These are phyloP conservation scores for Gnatocerus cornutus DNA, from an alignment of 2,888 invertebrate species.

Conservation along the genomic window DNA sequence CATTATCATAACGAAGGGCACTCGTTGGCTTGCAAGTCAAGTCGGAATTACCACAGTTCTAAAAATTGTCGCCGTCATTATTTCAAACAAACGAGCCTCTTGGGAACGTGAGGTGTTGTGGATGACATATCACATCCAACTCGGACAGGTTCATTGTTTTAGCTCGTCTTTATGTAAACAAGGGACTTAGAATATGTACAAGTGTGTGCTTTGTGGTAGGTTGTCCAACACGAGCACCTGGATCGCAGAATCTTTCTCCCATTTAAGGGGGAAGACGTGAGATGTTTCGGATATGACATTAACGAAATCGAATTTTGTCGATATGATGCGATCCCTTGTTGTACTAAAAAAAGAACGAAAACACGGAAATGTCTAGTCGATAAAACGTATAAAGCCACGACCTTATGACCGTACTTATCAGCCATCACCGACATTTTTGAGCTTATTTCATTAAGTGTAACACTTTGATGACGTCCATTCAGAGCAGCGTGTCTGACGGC, in stretches of 20 bases:
- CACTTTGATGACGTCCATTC: slow-evolving; percentile 37
- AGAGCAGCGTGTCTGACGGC: slow-evolving; percentile 18
- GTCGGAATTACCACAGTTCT: slow-evolving; percentile 33
- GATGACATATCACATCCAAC: slow-evolving; percentile 48
- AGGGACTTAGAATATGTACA: slow-evolving; percentile 17
- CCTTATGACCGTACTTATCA: slow-evolving; percentile 45
- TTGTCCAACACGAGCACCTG: slow-evolving; percentile 18
- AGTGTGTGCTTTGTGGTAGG: slow-evolving; percentile 26
- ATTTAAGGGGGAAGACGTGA: slow-evolving; percentile 13
- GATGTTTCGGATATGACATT: slow-evolving; percentile 18
- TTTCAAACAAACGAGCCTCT: slow-evolving; percentile 46
- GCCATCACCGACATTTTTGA: slow-evolving; percentile 37
- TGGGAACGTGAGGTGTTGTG: slow-evolving; percentile 46
- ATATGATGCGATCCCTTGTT: slow-evolving; percentile 14
- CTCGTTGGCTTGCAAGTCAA: slow-evolving; percentile 34
- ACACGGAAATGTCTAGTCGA: slow-evolving; percentile 40
- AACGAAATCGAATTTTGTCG: slow-evolving; percentile 33
- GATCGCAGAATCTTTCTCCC: slow-evolving; percentile 14
- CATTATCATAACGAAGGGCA: slow-evolving; percentile 37
- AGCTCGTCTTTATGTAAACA: slow-evolving; percentile 42
- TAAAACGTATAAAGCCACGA: slow-evolving; percentile 36
- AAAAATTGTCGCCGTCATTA: slow-evolving; percentile 46
- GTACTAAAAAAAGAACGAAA: slow-evolving; percentile 27
- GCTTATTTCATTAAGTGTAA: slow-evolving; percentile 44
- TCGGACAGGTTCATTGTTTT: slow-evolving; percentile 44